phyloP scores from a whole-genome alignment of 2,888 invertebrate genomes.

The Caenorhabditis sp. region DNA sequence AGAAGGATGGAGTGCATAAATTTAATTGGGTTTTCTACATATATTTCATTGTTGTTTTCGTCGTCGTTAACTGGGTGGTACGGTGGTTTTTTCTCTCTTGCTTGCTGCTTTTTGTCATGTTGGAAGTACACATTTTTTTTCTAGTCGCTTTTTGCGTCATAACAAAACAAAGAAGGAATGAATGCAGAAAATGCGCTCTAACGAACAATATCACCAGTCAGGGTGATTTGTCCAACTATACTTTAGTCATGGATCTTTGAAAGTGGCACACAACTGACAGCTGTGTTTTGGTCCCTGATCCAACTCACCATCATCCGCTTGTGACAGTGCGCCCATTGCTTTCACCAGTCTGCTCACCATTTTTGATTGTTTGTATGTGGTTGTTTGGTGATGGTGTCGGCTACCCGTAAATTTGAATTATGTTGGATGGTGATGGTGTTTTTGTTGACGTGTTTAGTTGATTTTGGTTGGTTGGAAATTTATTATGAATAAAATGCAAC shows the following conservation, averaged over 20 bases:
- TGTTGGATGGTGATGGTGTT: neutral
- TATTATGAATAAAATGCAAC: neutral
- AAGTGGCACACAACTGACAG: neutral
- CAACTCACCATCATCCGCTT: constrained; percentile 24
- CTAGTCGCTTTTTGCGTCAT: too few species aligned
- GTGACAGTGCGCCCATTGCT: constrained; percentile 37
- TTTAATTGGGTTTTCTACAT: too few species aligned
- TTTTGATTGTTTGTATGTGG: neutral
- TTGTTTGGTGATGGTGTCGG: neutral
- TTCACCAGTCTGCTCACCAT: constrained; percentile 41
- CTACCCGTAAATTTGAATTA: constrained; percentile 13
- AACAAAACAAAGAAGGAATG: too few species aligned
- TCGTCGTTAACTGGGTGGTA: too few species aligned
- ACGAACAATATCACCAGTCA: neutral
- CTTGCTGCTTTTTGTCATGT: neutral
- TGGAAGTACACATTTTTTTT: too few species aligned
- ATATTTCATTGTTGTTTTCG: too few species aligned
- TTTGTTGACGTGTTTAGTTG: neutral
- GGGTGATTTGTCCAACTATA: neutral
- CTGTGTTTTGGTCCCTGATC: neutral
- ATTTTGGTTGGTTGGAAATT: neutral
- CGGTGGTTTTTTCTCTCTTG: neutral
- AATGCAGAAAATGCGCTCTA: too few species aligned
- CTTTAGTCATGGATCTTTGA: constrained; percentile 4
- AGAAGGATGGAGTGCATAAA: neutral